phyloP scores from a whole-genome alignment of 2,797 vertebrate genomes.

The Champsocephalus esox region DNA sequence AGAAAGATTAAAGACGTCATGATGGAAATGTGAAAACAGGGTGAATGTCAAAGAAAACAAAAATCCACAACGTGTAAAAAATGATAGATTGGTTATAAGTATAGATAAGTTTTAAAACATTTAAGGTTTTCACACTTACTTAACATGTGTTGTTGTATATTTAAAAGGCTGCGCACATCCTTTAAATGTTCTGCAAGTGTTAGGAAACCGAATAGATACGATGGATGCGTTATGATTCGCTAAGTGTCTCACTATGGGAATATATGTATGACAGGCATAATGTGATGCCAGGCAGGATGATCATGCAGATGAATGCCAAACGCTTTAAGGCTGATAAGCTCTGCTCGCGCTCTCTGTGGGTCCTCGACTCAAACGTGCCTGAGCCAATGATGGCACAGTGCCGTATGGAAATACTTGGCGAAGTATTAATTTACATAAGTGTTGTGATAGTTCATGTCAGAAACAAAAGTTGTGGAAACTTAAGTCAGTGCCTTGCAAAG shows the following conservation, averaged over 20 bases:
- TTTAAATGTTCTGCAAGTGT: not conserved
- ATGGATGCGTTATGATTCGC: not conserved
- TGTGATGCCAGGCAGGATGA: conserved; percentile 10
- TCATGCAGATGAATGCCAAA: conserved; percentile 11
- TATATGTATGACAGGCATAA: not conserved
- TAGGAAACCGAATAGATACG: not conserved
- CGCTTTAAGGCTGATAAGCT: not conserved
- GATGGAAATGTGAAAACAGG: not conserved
- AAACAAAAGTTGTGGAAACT: not conserved
- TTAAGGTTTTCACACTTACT: not conserved
- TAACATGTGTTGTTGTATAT: not conserved
- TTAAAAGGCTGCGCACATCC: not conserved
- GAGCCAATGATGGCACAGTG: not conserved
- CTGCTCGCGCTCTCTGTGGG: conserved; percentile 5
- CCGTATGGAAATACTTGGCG: not conserved
- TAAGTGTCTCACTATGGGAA: not conserved
- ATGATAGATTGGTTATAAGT: not conserved
- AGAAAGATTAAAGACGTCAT: not conserved
- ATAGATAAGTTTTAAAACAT: not conserved
- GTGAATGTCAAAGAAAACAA: conserved; percentile 1
- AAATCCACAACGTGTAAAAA: not conserved
- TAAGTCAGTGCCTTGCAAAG: not conserved
- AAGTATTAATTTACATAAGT: not conserved
- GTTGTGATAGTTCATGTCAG: not conserved
- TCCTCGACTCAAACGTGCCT: not conserved